These are phyloP conservation scores for Vollenhovia emeryi DNA, from an alignment of 1,140 invertebrate genomes.

Conservation along the genomic window DNA sequence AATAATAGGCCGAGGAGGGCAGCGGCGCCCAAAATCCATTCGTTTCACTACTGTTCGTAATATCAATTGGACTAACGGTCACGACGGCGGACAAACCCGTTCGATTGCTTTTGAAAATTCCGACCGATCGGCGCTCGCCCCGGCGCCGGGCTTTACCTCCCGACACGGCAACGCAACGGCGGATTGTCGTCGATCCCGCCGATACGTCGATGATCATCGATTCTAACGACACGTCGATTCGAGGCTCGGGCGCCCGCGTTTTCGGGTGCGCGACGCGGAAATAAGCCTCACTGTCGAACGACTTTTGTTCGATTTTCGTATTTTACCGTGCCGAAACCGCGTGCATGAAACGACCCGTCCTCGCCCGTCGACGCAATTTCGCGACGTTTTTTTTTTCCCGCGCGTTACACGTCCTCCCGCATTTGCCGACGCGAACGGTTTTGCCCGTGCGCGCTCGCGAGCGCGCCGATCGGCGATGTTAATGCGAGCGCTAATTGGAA, in stretches of 20 bases:
- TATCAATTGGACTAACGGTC: constrained; percentile 38
- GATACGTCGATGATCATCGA: constrained; percentile 18
- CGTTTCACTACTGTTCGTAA: constrained; percentile 21
- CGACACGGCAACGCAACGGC: background rate
- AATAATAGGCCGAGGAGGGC: constrained; percentile 36
- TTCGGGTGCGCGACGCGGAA: constrained; percentile 23
- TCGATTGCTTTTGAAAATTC: constrained; percentile 50
- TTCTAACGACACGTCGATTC: constrained; percentile 30
- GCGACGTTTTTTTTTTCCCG: constrained; percentile 37
- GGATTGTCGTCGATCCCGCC: constrained; percentile 13
- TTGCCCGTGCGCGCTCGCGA: background rate
- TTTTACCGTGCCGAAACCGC: constrained; percentile 16
- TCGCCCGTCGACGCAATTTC: constrained; percentile 14
- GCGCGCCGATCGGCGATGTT: background rate
- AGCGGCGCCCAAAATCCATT: constrained; percentile 19
- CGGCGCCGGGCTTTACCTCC: constrained; percentile 2
- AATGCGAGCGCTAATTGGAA: constrained; percentile 53
- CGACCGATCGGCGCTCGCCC: constrained; percentile 19
- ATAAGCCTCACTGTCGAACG: constrained; percentile 28
- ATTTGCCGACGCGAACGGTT: background rate
- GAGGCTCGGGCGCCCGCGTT: background rate
- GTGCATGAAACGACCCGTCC: constrained; percentile 12
- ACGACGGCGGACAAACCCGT: constrained; percentile 17
- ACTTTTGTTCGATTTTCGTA: constrained; percentile 54
- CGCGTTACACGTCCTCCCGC: background rate